These are phyloP conservation scores for Myotis yumanensis DNA, from an alignment of 2,113 vertebrate genomes.

Conservation along the genomic window DNA sequence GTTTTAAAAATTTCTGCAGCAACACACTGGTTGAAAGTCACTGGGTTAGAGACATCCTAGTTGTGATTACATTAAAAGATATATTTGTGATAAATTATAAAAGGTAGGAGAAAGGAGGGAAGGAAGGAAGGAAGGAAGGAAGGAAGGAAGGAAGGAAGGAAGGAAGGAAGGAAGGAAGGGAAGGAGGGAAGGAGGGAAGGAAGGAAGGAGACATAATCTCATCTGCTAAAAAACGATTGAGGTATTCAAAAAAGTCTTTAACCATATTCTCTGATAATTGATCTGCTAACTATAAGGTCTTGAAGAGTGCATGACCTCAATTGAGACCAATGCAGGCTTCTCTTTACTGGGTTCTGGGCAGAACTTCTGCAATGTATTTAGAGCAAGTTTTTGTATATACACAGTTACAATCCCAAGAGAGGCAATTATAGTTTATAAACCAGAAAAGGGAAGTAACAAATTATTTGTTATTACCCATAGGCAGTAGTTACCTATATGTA, in stretches of 20 bases:
- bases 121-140: background rate
- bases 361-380: background rate
- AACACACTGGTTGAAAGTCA: background rate
- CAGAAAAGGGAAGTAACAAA: slow-evolving; percentile 1
- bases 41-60: background rate
- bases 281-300: background rate
- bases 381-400: background rate
- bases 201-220: background rate
- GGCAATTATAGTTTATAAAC: slow-evolving; percentile 4
- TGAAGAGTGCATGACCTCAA: background rate
- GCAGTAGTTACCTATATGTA: background rate
- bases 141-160: background rate
- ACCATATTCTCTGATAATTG: background rate
- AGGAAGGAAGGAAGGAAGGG: too few relatives aligned
- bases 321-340: background rate
- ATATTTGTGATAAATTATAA: background rate
- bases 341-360: background rate
- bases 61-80: background rate
- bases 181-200: background rate
- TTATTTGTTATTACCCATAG: background rate
- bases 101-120: background rate
- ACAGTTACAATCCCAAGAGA: background rate
- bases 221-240: background rate
- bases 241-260: background rate
- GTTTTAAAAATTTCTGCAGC: background rate